Evolutionary conservation across 1,140 invertebrate species (phyloP), one percentile per base, ranked within the genome.

Genomic region (Andrena cerasifolii): DNA sequence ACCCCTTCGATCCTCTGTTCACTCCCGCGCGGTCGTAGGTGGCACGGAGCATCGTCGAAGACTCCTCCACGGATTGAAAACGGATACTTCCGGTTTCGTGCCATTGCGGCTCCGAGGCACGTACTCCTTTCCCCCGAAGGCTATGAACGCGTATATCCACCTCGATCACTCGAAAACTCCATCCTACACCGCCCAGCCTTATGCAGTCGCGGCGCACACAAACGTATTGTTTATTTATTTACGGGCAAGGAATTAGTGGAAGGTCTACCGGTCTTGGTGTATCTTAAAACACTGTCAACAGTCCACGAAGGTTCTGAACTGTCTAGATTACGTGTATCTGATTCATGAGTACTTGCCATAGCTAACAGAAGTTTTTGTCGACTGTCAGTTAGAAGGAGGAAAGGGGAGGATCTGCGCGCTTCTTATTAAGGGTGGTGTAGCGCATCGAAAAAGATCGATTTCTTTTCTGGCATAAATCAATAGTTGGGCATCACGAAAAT

Each of bases 21-120:
- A 24, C 18, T 16, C 24, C 26, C 53, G 31, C 18, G 21, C n/a
- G 10, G 8, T 31, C 18, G 24, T 67, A 49, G 33, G 16, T 26
- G n/a, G 8, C 14, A 36, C 26, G 8, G 21, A 78, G 26, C n/a
- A 10, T 45, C 62, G 16, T 4, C 61, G 8, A 40, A 45, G 21
- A 8, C 7, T 47, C 21, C 36, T 31, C 24, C 5, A 12, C 47
- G 59, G 18, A 40, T 8, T 33, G 54, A 63, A 70, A 85, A 88
- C 68, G 81, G 82, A 83, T 86, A 87, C 80, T 87, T 81, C 62
- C 74, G 56, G 70, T 28, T 70, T 53, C n/a, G 82, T 74, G 81
- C n/a, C 80, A 89, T 90, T 86, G 84, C 79, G 68, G 71, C 82
- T 86, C 59, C 86, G 75, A 70, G 83, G 85, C 87, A 90, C 88